These are phyloP conservation scores for Pherbina coryleti DNA, from an alignment of 2,888 invertebrate species.

Conservation along the genomic window DNA sequence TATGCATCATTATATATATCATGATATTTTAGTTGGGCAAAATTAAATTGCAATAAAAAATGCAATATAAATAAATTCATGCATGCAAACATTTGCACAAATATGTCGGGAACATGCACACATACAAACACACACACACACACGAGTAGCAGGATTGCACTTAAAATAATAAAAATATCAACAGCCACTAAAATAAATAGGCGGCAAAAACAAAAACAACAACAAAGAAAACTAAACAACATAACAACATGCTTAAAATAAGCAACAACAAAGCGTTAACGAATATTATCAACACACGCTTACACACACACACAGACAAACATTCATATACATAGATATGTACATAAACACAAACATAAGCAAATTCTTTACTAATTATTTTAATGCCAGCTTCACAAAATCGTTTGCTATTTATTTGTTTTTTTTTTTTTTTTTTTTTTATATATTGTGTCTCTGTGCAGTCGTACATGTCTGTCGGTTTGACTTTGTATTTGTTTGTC, in stretches of 20 bases:
- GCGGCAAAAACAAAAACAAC: neutral
- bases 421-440: neutral
- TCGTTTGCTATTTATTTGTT: neutral
- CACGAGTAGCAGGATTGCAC: neutral
- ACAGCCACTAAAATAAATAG: conserved; percentile 8
- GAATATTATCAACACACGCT: neutral
- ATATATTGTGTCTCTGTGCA: neutral
- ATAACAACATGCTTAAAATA: neutral
- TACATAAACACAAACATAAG: neutral
- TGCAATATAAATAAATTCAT: neutral
- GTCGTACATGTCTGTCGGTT: neutral
- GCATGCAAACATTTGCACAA: neutral
- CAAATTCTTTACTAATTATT: conserved; percentile 19
- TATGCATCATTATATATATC: neutral
- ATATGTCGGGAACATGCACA: conserved; percentile 26
- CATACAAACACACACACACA: conserved; percentile 22
- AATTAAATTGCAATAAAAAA: neutral
- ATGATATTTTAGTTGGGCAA: too few relatives aligned
- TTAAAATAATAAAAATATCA: conserved; percentile 21
- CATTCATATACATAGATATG: neutral
- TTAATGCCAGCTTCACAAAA: conserved; percentile 17
- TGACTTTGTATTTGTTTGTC: neutral
- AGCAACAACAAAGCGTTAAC: neutral
- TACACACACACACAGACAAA: neutral
- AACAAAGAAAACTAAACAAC: neutral